Percentiles rank a stretch among this genome's conserved stretches.
Conservation (phyloP, 2,888 invertebrate genomes). For the Microctonus brassicae region DNA sequence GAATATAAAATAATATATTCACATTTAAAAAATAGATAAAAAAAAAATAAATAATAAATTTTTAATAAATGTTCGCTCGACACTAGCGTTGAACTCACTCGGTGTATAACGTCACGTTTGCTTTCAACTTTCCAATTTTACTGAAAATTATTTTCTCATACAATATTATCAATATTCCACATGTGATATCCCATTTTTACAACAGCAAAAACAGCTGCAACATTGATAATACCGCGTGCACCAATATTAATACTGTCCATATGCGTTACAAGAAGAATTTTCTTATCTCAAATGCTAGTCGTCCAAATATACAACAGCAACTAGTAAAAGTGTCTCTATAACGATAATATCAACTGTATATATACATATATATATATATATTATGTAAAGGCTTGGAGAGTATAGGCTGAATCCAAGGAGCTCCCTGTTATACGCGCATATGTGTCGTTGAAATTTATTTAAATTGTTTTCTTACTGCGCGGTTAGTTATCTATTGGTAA, state of each 20-base stretch:
- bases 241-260: not conserved
- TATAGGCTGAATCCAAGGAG: conserved; percentile 34
- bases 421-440: conserved; percentile 51
- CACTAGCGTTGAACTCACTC: conserved; percentile 24
- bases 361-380: not conserved
- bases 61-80: not conserved
- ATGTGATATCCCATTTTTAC: conserved; percentile 8
- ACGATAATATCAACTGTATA: conserved; percentile 30
- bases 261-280: conserved; percentile 8
- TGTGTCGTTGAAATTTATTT: conserved; percentile 52
- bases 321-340: not conserved
- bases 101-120: not conserved
- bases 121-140: not conserved
- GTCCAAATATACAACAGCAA: conserved; percentile 15
- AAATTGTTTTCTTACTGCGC: conserved; percentile 52
- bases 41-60: not conserved
- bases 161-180: not conserved
- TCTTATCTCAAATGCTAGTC: conserved; percentile 17
- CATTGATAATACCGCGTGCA: not conserved
- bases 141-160: conserved; percentile 1
- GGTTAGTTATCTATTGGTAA: conserved; percentile 51
- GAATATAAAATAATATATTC: not conserved
- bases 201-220: not conserved
- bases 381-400: not conserved
- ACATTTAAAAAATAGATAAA: not conserved